phyloP scores from a whole-genome alignment of 2,113 vertebrate genomes.

The Pomatostomus ruficeps region DNA sequence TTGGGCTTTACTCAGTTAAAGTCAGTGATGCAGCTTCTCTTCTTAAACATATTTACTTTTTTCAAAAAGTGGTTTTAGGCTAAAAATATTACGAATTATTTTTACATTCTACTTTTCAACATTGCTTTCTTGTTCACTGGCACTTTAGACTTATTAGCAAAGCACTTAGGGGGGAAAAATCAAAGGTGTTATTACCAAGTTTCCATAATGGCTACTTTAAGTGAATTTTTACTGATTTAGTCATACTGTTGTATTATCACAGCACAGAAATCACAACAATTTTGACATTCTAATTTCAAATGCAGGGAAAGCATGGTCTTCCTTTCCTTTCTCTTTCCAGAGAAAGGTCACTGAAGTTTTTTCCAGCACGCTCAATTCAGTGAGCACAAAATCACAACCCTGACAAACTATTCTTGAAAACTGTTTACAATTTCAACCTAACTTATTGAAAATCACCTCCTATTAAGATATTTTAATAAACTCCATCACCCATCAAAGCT shows the following conservation, averaged over 20 bases:
- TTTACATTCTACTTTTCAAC: neutral
- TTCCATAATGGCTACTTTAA: neutral
- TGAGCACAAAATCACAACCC: neutral
- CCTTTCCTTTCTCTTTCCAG: neutral
- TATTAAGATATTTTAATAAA: neutral
- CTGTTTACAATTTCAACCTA: neutral
- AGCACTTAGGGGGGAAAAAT: neutral
- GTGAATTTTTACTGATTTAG: neutral
- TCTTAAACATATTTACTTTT: neutral
- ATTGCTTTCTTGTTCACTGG: neutral
- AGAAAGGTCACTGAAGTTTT: neutral
- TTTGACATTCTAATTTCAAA: neutral
- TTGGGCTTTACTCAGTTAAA: neutral
- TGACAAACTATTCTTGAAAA: neutral
- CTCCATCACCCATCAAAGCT: neutral
- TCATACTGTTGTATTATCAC: neutral
- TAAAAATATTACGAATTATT: neutral
- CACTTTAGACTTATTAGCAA: neutral
- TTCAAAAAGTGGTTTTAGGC: neutral
- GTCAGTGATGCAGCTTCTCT: neutral
- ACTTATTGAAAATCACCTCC: neutral
- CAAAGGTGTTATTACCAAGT: neutral
- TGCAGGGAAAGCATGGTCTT: neutral
- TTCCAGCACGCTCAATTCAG: neutral
- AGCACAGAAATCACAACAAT: neutral